Evolutionary conservation across 2,888 invertebrate species (phyloP), one percentile per base, ranked within the genome.

Genomic region (Kuschelorhynchus macadamiae): DNA sequence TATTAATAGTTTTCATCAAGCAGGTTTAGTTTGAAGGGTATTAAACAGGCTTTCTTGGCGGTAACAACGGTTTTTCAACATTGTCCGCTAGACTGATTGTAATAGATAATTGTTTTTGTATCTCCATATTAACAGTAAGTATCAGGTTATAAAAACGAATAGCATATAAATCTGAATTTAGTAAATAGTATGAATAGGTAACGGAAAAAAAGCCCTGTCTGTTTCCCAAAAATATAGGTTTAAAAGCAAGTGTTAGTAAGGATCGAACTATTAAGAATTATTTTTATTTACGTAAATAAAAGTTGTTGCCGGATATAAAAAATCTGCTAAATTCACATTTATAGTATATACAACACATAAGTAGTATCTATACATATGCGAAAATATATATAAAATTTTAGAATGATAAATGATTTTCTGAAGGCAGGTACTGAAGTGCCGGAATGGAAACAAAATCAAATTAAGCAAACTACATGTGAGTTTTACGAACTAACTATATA

Each of bases 201-300:
- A n/a, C n/a, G n/a, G n/a, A n/a, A n/a, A n/a, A n/a, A n/a, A n/a
- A n/a, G n/a, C n/a, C n/a, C n/a, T n/a, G n/a, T n/a, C n/a, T n/a
- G n/a, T n/a, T n/a, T n/a, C n/a, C n/a, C n/a, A n/a, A n/a, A n/a
- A n/a, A n/a, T n/a, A n/a, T n/a, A n/a, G n/a, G n/a, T n/a, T n/a
- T n/a, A n/a, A n/a, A 55, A 55, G 47, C 55, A 60, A 49, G 50
- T 47, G 52, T 46, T 39, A 55, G 46, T 59, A 5, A 17, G 1
- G 62, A 52, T 66, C 46, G 52, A 66, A 57, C 66, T 60, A 66
- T 36, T 70, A 70, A 70, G 66, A 66, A 70, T 63, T 66, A 66
- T 63, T 66, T 69, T 59, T 52, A 36, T 46, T 9, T 32, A 44
- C 30, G 30, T 14, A 52, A 39, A 39, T 25, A 3, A 7, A 25